Base-by-base conservation (phyloP, 2,888 invertebrate species). In the Sthenelais limicola region DNA sequence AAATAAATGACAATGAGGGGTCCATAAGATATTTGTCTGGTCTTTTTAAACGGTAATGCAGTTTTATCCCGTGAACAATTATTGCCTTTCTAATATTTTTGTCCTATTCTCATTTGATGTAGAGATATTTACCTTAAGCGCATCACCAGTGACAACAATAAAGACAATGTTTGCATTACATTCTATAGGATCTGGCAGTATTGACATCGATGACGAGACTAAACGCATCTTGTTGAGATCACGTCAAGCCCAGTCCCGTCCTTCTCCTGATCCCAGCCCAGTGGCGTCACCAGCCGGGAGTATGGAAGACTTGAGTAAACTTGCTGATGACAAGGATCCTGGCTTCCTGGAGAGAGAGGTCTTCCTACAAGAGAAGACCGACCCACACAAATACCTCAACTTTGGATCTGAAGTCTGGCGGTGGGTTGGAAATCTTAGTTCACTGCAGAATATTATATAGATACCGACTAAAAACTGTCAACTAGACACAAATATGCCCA, bases 231-330 rank as follows among this genome's bases (percentile, higher is more conserved):
- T 80, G 26, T 52, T 79, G 38, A 43, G 80, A 28, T 79, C 79
- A 15, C 72, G 78, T 21, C 78, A 78, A 62, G 79, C 80, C 12
- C 73, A 74, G 2, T 66, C 38, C 24, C 68, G 73, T n/a, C 80
- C 79, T 5, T 80, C 79, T 26, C 80, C 80, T n/a, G 76, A 78
- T 24, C 68, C 73, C 32, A 75, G 68, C 56, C 77, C 79, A n/a
- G 66, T 66, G 12, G 30, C 68, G 33, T 54, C 62, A 2, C 62
- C 62, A 3, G 18, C 62, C 18, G 38, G 21, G n/a, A 62, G 62
- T 18, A 21, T 18, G 7, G 51, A 33, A 21, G 38, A 38, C 51
- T 43, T 70, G 9, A 26, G 47, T 35, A 51, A 56, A 21, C 5
- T 56, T 30, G 28, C 48, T 5, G 62, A 62, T 24, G 67, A 71